Evolutionary conservation across 2,113 vertebrate species (phyloP).

Genomic region (Notechis scutatus): DNA sequence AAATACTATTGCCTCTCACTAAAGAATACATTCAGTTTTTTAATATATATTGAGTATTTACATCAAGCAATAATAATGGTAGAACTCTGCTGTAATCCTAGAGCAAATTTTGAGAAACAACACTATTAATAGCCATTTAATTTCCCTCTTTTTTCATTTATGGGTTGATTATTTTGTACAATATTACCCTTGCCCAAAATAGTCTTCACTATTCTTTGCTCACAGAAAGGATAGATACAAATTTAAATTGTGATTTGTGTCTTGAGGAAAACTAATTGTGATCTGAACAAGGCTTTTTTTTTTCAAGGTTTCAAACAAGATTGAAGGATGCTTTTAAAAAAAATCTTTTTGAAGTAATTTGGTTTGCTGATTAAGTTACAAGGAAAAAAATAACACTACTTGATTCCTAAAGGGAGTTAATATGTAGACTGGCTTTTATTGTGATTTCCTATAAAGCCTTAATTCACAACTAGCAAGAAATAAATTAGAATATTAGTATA

Average conservation of each 20-base stretch:
- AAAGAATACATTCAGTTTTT: constrained; percentile 6
- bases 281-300: constrained; percentile 58
- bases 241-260: constrained; percentile 42
- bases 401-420: constrained; percentile 62
- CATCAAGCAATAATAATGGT: constrained; percentile 8
- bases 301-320: constrained; percentile 56
- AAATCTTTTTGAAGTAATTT: constrained; percentile 30
- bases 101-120: neutral
- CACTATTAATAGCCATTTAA: constrained; percentile 18
- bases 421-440: constrained; percentile 75
- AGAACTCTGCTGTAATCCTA: neutral
- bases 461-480: constrained; percentile 77
- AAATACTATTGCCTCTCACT: neutral
- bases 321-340: constrained; percentile 37
- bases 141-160: constrained; percentile 20
- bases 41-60: neutral
- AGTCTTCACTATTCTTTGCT: constrained; percentile 31
- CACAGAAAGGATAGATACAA: constrained; percentile 21
- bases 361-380: constrained; percentile 65
- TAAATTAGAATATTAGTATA: constrained; percentile 79
- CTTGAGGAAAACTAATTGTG: constrained; percentile 43
- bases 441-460: constrained; percentile 77
- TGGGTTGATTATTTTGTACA: neutral
- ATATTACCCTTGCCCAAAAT: constrained; percentile 18
- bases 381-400: constrained; percentile 58